Evolutionary conservation across 2,113 vertebrate genomes (phyloP).

Genomic region (Nannospalax galili): DNA sequence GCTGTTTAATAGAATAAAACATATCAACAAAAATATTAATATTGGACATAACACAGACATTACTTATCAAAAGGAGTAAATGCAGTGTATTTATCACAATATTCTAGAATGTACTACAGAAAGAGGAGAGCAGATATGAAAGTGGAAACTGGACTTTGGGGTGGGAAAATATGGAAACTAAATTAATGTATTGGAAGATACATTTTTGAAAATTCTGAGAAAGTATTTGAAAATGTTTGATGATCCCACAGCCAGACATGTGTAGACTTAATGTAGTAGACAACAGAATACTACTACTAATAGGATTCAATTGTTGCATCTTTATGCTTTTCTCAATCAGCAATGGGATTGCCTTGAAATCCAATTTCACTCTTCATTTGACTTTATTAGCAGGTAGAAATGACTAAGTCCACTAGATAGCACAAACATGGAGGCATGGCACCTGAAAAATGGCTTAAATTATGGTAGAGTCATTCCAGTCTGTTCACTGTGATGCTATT

Average conservation of each 20-base stretch:
- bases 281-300: not conserved
- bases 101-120: not conserved
- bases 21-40: not conserved
- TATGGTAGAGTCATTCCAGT: not conserved
- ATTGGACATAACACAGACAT: not conserved
- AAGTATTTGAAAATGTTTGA: not conserved
- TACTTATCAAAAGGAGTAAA: not conserved
- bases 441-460: not conserved
- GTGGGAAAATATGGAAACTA: not conserved
- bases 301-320: not conserved
- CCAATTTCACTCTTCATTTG: conserved; percentile 4
- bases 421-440: not conserved
- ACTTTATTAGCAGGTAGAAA: not conserved
- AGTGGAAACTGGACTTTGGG: not conserved
- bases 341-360: not conserved
- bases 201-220: not conserved
- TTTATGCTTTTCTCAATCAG: not conserved
- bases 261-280: not conserved
- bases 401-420: not conserved
- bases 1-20: not conserved
- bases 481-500: not conserved
- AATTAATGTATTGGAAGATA: not conserved
- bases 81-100: not conserved
- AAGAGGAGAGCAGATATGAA: not conserved
- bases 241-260: not conserved